Evolutionary conservation across 1,140 invertebrate species (phyloP), one percentile per base, ranked within the genome.

Genomic region (Philopotamus ludificatus): DNA sequence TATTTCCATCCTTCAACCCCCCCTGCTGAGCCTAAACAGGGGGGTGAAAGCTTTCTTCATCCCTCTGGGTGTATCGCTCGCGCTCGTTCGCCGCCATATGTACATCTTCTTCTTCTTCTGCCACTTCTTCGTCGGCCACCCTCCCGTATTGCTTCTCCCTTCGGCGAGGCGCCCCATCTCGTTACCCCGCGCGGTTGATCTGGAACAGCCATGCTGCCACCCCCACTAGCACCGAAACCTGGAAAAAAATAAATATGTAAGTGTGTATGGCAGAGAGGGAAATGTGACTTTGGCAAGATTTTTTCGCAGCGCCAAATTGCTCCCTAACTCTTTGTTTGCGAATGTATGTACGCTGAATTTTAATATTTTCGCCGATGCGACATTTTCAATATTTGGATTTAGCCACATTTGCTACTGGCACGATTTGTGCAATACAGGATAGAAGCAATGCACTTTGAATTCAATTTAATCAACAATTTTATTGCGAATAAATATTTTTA

Each of bases 151-250:
- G 47, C 60, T 57, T 55, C 42, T n/a, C 67, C 45, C 55, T 18
- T 67, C 4, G n/a, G 42, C 21, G 41, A 34, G 42, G n/a, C 28
- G 16, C 39, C 58, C 63, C 67, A 44, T 63, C 39, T 55, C 49
- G 57, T 61, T 66, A 61, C 65, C 49, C 57, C 65, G 41, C n/a
- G 60, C 44, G 63, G 60, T 70, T 66, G 64, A 64, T 66, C 55
- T 59, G 68, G 58, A 65, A 68, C 67, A 54, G 45, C 62, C 67
- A 54, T 62, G 23, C 49, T 62, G 45, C 10, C 28, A 12, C 34
- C 50, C 61, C 16, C 49, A 10, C 34, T 34, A 22, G 26, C 59
- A 18, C 18, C 49, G 25, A 62, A 62, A 53, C 60, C 61, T 54
- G 50, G 9, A 44, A 55, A 63, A 55, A 63, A 45, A 62, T 8